A percentile compares a stretch with the other conserved stretches of the same genome.
phyloP scores from a whole-genome alignment of 2,888 invertebrate genomes.

The Malachius bipustulatus region DNA sequence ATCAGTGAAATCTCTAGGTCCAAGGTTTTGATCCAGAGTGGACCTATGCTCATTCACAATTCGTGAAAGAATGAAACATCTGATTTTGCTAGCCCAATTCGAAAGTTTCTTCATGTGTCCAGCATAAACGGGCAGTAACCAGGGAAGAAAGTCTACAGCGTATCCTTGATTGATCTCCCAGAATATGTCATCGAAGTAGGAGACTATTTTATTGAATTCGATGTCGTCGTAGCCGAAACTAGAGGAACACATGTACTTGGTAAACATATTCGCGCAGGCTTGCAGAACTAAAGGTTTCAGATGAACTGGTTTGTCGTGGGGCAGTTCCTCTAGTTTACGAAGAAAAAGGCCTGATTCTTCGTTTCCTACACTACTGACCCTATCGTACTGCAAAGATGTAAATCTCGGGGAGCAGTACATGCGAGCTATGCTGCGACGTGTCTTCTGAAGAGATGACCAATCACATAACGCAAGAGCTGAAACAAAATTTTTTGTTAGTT shows the following conservation, averaged over 20 bases:
- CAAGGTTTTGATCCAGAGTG: conserved; percentile 22
- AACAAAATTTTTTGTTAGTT: conserved; percentile 20
- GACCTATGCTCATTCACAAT: conserved; percentile 40
- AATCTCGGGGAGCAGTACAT: conserved; percentile 47
- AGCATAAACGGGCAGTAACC: conserved; percentile 43
- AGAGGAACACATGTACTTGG: conserved; percentile 47
- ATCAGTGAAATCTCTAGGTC: conserved; percentile 45
- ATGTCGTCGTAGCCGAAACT: conserved; percentile 37
- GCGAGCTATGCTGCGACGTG: conserved; percentile 45
- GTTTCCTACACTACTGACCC: conserved; percentile 40
- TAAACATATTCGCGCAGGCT: conserved; percentile 49
- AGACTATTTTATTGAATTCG: conserved; percentile 40
- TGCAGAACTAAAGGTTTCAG: conserved; percentile 41
- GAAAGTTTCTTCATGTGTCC: conserved; percentile 41
- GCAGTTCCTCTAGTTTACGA: conserved; percentile 22
- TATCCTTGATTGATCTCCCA: conserved; percentile 57
- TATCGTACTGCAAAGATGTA: conserved; percentile 41
- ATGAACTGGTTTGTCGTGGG: conserved; percentile 21
- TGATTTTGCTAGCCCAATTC: conserved; percentile 41
- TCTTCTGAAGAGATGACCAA: conserved; percentile 52
- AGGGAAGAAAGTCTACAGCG: conserved; percentile 52
- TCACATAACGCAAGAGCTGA: conserved; percentile 57
- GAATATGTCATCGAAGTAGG: conserved; percentile 51
- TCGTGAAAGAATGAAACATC: conserved; percentile 41
- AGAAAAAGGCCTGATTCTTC: conserved; percentile 34